Base-by-base conservation (phyloP, 2,888 invertebrate genomes). In the Hemistola chrysoprasaria region DNA sequence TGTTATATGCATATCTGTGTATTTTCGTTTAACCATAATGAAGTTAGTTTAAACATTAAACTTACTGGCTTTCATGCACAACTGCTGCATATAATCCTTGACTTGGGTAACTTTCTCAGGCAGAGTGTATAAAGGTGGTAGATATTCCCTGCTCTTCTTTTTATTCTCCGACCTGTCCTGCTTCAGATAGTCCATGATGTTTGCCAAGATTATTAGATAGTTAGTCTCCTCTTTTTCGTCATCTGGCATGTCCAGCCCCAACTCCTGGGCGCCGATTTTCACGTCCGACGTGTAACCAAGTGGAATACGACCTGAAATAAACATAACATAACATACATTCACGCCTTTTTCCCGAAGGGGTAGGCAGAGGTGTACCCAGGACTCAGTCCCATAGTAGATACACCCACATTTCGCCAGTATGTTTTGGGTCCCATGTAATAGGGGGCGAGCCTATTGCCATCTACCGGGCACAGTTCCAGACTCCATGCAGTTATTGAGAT, bases 221-320 rank as follows among this genome's bases (percentile, higher is more conserved):
- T 82, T 66, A 3, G 64, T 65, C 0, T 39, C 44, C 0, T 45
- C 33, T 0, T 3, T 8, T 0, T 49, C 46, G 0, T 65, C 65
- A 22, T 81, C 79, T 0, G 87, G 86, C 71, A 75, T 71, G 0
- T 72, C 58, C 0, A 88, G 49, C 0, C 79, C 79, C 0, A 62
- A 46, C 1, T 78, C 76, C 5, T 61, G 30, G 22, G 71, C 58
- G 9, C 76, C 73, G 0, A 49, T 1, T 40, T 79, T 86, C 1
- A 78, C 71, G 9, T 84, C 83, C 0, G 62, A 75, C 0, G 77
- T 76, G 34, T 82, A 88, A 0, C 87, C 87, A 0, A 72, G 40
- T 0, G 87, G 87, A 5, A 80, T 79, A 1, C 38, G 22, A 3
- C 74, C 87, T 84, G 47, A 7, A 46, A n/a, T n/a, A n/a, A n/a